Evolutionary conservation across 2,888 invertebrate genomes (phyloP), one percentile per base, ranked within the genome.

Genomic region (Heteromurus nitidus): DNA sequence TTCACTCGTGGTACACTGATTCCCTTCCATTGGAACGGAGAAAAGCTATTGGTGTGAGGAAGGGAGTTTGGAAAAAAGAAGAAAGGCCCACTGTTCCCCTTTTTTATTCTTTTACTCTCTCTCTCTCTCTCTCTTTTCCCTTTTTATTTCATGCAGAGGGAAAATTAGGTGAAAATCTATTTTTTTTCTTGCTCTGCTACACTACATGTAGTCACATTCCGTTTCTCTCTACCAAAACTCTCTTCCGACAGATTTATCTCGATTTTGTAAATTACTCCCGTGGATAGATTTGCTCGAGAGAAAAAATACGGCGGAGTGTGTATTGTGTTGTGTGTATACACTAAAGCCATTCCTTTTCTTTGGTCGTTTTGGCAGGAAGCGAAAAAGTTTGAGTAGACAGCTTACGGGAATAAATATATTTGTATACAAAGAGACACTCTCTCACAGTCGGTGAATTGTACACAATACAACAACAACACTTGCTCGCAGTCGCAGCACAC

Each of bases 131-230:
- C 70, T 31, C 60, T 42, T 11, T 60, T 62, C 60, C 18, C 24
- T 30, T 62, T 64, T 64, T 73, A 73, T 62, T 73, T 73, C 73
- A 73, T 75, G 75, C 65, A 76, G 67, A 58, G 67, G 55, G 65
- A 76, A 76, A 76, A 76, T 76, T 76, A 76, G 76, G 76, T 76
- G 76, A 67, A 76, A 76, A 76, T 58, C 67, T 72, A 44, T 72
- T 72, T 76, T 68, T 55, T 24, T 65, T 16, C 24, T 58, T 47
- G 36, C 24, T 74, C 24, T 64, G n/a, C 9, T 64, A 11, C 67
- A 50, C 50, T 13, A 7, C 50, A 18, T n/a, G 3, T 11, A 50
- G 50, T 50, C 26, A 53, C 36, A 53, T 36, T 31, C 36, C 28
- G 11, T 64, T 30, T 18, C 26, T 50, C 47, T 20, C 24, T 60